Conservation (phyloP, 2,113 vertebrate species). For the Epinephelus cyanopodus region DNA sequence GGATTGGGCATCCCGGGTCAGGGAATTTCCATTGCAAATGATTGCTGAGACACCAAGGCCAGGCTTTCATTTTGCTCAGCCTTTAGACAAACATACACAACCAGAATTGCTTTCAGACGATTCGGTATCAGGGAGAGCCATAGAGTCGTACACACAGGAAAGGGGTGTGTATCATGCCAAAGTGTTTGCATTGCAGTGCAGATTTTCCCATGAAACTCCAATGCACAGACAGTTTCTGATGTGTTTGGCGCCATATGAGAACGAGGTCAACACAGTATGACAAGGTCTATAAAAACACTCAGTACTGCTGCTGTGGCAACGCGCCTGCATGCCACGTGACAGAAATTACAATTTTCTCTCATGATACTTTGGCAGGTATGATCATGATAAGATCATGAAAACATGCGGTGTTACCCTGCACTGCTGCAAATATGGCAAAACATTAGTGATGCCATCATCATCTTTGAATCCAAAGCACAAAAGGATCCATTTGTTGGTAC, state of each 20-base stretch:
- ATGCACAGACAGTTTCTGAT: neutral
- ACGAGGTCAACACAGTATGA: neutral
- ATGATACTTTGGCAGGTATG: neutral
- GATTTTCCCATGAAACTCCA: conserved; percentile 41
- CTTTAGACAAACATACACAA: conserved; percentile 57
- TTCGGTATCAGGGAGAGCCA: conserved; percentile 1
- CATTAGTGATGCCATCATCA: neutral
- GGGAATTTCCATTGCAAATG: conserved; percentile 67
- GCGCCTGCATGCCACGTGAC: neutral
- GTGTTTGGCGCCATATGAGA: neutral
- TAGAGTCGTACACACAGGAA: conserved; percentile 29
- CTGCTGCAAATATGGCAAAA: neutral
- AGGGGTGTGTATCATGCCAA: neutral
- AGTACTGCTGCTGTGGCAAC: neutral
- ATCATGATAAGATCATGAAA: neutral
- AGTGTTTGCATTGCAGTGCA: conserved; percentile 10
- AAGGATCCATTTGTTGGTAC: neutral
- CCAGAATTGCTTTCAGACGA: conserved; percentile 21
- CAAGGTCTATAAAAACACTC: neutral
- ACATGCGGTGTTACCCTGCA: neutral
- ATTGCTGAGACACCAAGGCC: conserved; percentile 47
- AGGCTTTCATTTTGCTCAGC: conserved; percentile 32
- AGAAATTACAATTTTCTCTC: neutral
- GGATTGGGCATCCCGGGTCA: conserved; percentile 63
- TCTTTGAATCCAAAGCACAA: conserved; percentile 3